Base-by-base conservation (phyloP, 1,140 invertebrate genomes). In the Euura saliciscinereae region DNA sequence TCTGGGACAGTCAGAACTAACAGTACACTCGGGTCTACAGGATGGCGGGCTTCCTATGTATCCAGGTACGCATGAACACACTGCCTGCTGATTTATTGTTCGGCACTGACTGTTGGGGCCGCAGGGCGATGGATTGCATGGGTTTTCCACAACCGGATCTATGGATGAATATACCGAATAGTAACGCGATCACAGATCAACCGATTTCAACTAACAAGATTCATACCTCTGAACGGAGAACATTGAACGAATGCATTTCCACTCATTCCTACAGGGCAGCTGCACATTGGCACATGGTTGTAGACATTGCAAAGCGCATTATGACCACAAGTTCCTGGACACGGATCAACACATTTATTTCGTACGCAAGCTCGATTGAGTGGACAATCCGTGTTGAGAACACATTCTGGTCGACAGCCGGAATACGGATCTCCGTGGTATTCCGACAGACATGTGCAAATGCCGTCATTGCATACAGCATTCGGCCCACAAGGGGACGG, bases 281-380 rank as follows among this genome's bases (percentile, higher is more conserved):
- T 88, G 81, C 94, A 95, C 75, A 90, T 90, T 8, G 94, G 92
- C 65, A 90, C 87, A 77, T 95, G 93, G 84, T 94, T 93, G 66
- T 90, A 84, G 44, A 94, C 92, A 46, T 88, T 88, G 82, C 94
- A 95, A 77, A 93, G 89, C 2, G 94, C 92, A 84, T 95, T 94
- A 68, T 91, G 80, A 45, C 93, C 94, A 87, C 94, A 83, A 83
- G 77, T 81, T 64, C 82, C 80, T 44, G 84, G 79, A 45, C 87
- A 88, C 13, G 86, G 86, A 74, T 88, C 82, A 13, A 77, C 72
- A 70, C 87, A 88, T 74, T 85, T 86, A 43, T 84, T 82, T 45
- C 85, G 80, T n/a, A 86, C 73, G 73, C 89, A 90, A 2, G 87
- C 86, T 51, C 79, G 74, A 67, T 82, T 78, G 8, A 69, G 70